Conservation (phyloP, 2,888 invertebrate species). For the Aromia moschata region DNA sequence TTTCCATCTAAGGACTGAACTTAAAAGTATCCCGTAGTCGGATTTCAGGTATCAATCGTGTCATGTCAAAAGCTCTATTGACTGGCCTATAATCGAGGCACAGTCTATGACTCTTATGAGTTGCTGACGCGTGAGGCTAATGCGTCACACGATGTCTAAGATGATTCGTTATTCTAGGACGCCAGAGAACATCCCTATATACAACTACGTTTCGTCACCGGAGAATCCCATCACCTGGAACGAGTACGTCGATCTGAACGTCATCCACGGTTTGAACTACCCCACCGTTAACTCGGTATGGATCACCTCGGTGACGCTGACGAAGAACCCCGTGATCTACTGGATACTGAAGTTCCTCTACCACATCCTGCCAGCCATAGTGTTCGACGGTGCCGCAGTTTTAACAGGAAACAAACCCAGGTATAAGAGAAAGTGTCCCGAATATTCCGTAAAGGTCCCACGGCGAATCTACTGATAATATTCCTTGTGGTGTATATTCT, state of each 20-base stretch:
- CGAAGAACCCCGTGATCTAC: conserved; percentile 57
- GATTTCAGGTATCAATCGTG: too few species aligned
- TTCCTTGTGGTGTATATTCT: too few species aligned
- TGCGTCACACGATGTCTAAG: too few species aligned
- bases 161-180: conserved; percentile 36
- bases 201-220: conserved; percentile 86
- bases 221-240: conserved; percentile 85
- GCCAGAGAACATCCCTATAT: conserved; percentile 67
- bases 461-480: too few species aligned
- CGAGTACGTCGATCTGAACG: conserved; percentile 68
- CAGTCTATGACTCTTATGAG: too few species aligned
- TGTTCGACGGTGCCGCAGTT: conserved; percentile 66
- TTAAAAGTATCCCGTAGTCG: too few species aligned
- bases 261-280: conserved; percentile 64
- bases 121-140: too few species aligned
- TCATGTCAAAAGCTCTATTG: too few species aligned
- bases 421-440: too few species aligned
- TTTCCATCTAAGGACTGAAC: too few species aligned
- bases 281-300: conserved; percentile 68
- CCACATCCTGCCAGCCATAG: conserved; percentile 71
- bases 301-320: conserved; percentile 52
- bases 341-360: conserved; percentile 65
- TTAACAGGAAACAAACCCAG: conserved; percentile 62
- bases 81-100: too few species aligned
- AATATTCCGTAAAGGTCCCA: too few species aligned